Evolutionary conservation across 1,140 invertebrate species (phyloP).

Genomic region (Hormaphis cornu): DNA sequence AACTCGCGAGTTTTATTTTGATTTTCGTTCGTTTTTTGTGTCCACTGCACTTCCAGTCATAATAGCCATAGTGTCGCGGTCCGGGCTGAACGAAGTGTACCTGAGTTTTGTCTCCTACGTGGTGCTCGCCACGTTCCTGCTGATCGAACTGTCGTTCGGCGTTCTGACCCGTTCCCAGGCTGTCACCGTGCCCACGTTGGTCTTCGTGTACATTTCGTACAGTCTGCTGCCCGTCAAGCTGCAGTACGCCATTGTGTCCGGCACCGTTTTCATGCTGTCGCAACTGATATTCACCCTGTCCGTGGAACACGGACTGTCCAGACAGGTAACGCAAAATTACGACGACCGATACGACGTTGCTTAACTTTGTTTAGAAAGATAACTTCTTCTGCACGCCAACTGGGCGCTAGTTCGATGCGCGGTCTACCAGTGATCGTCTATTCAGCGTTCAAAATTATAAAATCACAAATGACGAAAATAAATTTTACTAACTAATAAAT

Average conservation of each 20-base stretch:
- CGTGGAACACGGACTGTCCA: constrained; percentile 1
- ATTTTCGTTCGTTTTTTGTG: neutral
- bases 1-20: neutral
- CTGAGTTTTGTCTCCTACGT: constrained; percentile 72
- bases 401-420: too few species aligned
- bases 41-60: constrained; percentile 47
- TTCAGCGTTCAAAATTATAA: too few species aligned
- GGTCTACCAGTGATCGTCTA: too few species aligned
- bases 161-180: constrained; percentile 31
- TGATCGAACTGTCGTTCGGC: constrained; percentile 50
- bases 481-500: too few species aligned
- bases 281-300: constrained; percentile 48
- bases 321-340: neutral
- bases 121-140: constrained; percentile 61
- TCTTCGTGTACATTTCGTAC: constrained; percentile 82
- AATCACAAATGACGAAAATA: too few species aligned
- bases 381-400: too few species aligned
- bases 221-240: constrained; percentile 74
- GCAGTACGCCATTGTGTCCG: constrained; percentile 64
- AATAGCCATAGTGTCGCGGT: constrained; percentile 63
- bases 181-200: constrained; percentile 43
- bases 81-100: constrained; percentile 78
- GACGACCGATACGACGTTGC: too few species aligned
- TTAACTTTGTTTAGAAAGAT: too few species aligned
- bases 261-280: constrained; percentile 54